A percentile compares a stretch with the other conserved stretches of the same genome.
Conservation (phyloP, 2,888 invertebrate species). For the Calliopum simillimum region DNA sequence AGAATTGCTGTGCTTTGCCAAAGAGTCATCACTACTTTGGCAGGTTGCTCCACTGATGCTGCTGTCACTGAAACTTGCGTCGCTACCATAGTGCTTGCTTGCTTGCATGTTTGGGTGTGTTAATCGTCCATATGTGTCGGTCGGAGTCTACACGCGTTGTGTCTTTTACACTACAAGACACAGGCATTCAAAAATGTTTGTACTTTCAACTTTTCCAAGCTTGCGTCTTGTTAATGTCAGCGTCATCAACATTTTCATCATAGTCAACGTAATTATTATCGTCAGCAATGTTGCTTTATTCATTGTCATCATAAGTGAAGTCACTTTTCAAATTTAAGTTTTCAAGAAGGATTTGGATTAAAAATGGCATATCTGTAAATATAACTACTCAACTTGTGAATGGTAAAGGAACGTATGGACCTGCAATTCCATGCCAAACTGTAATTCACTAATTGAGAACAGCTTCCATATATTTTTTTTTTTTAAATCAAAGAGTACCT, state of each 20-base stretch:
- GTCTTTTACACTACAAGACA: neutral
- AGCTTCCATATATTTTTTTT: too few relatives aligned
- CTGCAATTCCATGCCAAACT: too few relatives aligned
- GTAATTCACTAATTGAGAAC: too few relatives aligned
- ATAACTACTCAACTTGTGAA: too few relatives aligned
- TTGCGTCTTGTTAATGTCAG: constrained; percentile 11
- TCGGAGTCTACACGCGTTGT: neutral
- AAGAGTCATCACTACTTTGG: neutral
- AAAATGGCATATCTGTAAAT: too few relatives aligned
- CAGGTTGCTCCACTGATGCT: neutral
- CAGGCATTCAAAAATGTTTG: neutral
- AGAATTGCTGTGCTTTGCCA: neutral
- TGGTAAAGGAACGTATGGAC: too few relatives aligned
- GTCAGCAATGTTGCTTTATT: neutral
- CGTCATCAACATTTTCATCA: neutral
- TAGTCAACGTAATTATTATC: neutral
- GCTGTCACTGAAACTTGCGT: too few relatives aligned
- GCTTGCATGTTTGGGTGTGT: neutral
- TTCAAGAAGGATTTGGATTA: too few relatives aligned
- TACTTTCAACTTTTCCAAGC: constrained; percentile 15
- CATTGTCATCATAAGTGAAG: neutral
- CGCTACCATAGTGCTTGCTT: too few relatives aligned
- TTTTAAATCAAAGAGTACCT: too few relatives aligned
- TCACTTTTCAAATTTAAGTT: too few relatives aligned
- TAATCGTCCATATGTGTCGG: neutral